Evolutionary conservation across 1,140 invertebrate species (phyloP), one percentile per base, ranked within the genome.

Genomic region (Copidosoma floridanum): DNA sequence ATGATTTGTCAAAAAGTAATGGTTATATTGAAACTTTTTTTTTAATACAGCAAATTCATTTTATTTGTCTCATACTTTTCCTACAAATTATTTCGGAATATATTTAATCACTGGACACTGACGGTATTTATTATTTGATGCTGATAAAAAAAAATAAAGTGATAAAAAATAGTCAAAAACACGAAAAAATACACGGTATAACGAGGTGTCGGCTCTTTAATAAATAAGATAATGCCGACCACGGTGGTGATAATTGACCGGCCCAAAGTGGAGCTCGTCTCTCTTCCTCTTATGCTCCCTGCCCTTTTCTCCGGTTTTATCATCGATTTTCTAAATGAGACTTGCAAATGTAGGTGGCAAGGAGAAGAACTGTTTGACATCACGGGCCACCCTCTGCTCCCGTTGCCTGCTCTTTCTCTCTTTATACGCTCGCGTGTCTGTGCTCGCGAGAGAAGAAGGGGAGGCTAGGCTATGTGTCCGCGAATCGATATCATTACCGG

Each of bases 401-500:
- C 44, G 12, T 8, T 40, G 16, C 12, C 18, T 27, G 23, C 23
- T 7, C 23, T 10, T 4, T 24, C 14, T 71, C 69, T 66, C 63
- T 65, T 63, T 68, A 65, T 70, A 70, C 67, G 71, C 73, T 76
- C 72, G 74, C 74, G 73, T 77, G 75, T 68, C 65, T 65, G 52
- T 61, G 63, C 63, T 67, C 65, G 67, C 68, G n/a, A n/a, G n/a
- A n/a, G n/a, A n/a, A n/a, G n/a, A n/a, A n/a, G n/a, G 12, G 40
- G 40, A n/a, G n/a, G n/a, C n/a, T n/a, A n/a, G n/a, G 6, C 65
- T 61, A 64, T 69, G 69, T 61, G 57, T 56, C 47, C 65, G 53
- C 65, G 70, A 75, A 77, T 77, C 75, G 71, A 77, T 78, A 78
- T 74, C 72, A 72, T 69, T 61, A 72, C 65, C 68, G 68, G 69